phyloP scores from a whole-genome alignment of 2,113 vertebrate genomes.

The Notothenia coriiceps region DNA sequence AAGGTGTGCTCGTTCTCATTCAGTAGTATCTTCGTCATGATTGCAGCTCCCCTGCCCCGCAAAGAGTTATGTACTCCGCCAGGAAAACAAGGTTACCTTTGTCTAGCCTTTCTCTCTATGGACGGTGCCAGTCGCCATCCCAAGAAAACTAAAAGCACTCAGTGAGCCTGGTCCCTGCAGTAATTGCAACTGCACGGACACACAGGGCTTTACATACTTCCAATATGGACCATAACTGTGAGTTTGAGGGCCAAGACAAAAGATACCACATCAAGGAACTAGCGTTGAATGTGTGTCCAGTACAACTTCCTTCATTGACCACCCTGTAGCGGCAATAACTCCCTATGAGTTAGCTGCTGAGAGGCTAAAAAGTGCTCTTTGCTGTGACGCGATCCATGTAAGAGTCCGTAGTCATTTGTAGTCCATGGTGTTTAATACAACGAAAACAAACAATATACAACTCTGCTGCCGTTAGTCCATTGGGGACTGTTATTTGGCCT shows the following conservation, averaged over 20 bases:
- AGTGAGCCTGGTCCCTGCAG: not conserved
- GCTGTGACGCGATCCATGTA: too few relatives aligned
- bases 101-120: slow-evolving; percentile 14
- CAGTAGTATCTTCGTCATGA: not conserved
- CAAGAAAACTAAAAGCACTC: not conserved
- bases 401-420: too few relatives aligned
- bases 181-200: slow-evolving; percentile 8
- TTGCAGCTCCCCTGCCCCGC: not conserved
- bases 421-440: too few relatives aligned
- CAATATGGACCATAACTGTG: slow-evolving; percentile 7
- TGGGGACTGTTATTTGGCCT: too few relatives aligned
- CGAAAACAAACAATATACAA: too few relatives aligned
- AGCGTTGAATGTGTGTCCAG: too few relatives aligned
- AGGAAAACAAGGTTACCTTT: slow-evolving; percentile 26
- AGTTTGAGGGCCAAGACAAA: not conserved
- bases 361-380: too few relatives aligned
- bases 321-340: too few relatives aligned
- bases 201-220: not conserved
- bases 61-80: not conserved
- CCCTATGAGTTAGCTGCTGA: too few relatives aligned
- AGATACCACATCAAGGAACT: too few relatives aligned
- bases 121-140: not conserved
- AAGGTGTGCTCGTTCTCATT: not conserved
- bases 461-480: too few relatives aligned
- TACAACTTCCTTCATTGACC: not conserved